A percentile compares a stretch with the other conserved stretches of the same genome.
These are phyloP conservation scores for Paraescarpia echinospica DNA, from an alignment of 1,140 invertebrate genomes.

Conservation along the genomic window DNA sequence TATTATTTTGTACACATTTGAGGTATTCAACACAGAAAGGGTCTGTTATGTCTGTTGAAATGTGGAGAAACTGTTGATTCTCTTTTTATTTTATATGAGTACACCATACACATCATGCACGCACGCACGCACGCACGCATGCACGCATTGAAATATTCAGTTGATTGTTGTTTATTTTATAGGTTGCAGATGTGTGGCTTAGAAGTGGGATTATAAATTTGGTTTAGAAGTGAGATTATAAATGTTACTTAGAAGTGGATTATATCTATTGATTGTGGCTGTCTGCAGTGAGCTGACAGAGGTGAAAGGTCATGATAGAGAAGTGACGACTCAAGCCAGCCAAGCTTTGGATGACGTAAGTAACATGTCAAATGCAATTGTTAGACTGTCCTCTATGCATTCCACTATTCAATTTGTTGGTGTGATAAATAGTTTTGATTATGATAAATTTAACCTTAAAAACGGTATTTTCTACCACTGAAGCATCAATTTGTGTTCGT, in stretches of 20 bases:
- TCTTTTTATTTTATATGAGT: no score
- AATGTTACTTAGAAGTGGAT: background rate
- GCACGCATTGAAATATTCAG: background rate
- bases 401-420: background rate
- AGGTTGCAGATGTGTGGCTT: background rate
- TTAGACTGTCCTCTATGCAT: background rate
- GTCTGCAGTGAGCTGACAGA: conserved; percentile 52
- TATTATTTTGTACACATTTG: no score
- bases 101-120: background rate
- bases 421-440: no score
- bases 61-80: no score
- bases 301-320: conserved; percentile 56
- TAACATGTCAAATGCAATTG: conserved; percentile 11
- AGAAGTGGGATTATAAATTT: background rate
- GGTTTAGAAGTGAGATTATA: background rate
- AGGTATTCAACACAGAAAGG: no score
- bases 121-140: background rate
- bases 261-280: background rate
- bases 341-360: conserved; percentile 57
- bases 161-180: background rate
- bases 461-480: no score
- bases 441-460: no score
- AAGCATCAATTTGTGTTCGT: no score
- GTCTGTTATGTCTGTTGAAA: no score
- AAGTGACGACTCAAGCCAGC: conserved; percentile 52